Base-by-base conservation (phyloP, 2,888 invertebrate species). In the Xylota sylvarum region DNA sequence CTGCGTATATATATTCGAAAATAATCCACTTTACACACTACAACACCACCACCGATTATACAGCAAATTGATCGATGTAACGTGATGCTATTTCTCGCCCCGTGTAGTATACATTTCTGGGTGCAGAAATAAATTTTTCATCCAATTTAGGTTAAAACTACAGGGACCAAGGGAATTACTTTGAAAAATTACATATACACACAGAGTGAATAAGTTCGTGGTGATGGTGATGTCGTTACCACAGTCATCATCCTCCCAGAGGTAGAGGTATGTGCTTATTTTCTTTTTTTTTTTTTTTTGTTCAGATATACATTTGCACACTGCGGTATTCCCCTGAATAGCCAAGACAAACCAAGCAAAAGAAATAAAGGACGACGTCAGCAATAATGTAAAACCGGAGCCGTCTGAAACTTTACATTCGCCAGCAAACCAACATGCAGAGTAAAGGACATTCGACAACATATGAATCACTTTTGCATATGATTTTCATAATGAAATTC, bases 91-190 rank as follows among this genome's bases (percentile, higher is more conserved):
- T 64, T 23, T 46, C 50, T 23, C 37, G 37, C 37, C 10, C 10
- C 10, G 2, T 17, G 50, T 23, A 35, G 9, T 17, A 10, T 43
- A 35, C 7, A 37, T n/a, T 12, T 50, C 72, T 50, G 40, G 30
- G 58, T 12, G 78, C 50, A 50, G 50, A 52, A 69, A 69, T 79
- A 64, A 56, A 72, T 79, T 65, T 35, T 65, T 70, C 65, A 70
- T 85, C 35, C 84, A 69, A 85, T 85, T 80, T 80, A 65, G 84
- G 80, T 85, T 85, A 85, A 85, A 85, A 85, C 84, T 74, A 74
- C 50, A 56, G 84, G 74, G 84, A 85, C 46, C 64, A 32, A 12
- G 84, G 74, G 84, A 80, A 85, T 85, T 64, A 74, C 69, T 80
- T 80, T 85, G 69, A 80, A 76, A 64, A 76, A 74, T 80, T 74